phyloP scores from a whole-genome alignment of 2,888 invertebrate species.

The Acanthosepion pharaonis region DNA sequence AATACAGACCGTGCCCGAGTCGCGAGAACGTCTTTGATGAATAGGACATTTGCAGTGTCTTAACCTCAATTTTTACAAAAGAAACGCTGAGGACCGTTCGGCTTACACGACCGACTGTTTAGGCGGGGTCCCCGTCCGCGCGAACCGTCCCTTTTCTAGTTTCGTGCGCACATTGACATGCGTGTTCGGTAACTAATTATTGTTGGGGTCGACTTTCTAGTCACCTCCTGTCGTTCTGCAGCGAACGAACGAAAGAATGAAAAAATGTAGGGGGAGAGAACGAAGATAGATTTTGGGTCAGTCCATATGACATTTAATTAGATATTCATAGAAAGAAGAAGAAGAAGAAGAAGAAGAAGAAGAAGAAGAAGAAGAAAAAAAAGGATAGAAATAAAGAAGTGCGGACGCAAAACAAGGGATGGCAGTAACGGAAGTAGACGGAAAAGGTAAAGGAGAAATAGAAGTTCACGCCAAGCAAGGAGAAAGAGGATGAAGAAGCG shows the following conservation, averaged over 20 bases:
- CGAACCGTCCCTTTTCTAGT: background rate
- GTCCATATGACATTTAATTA: background rate
- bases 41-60: constrained; percentile 20
- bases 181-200: constrained; percentile 9
- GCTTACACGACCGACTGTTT: constrained; percentile 2
- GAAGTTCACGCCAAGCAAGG: too few relatives aligned
- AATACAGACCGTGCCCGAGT: background rate
- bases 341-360: too few relatives aligned
- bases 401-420: too few relatives aligned
- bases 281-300: background rate
- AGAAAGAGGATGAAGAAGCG: too few relatives aligned
- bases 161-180: background rate
- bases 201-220: background rate
- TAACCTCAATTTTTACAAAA: constrained; percentile 7
- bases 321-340: background rate
- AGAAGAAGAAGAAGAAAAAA: too few relatives aligned
- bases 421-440: too few relatives aligned
- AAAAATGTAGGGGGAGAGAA: background rate
- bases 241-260: background rate
- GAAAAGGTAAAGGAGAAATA: too few relatives aligned
- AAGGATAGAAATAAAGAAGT: background rate
- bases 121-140: background rate
- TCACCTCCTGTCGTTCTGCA: constrained; percentile 33
- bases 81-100: background rate
- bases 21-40: background rate